phyloP scores from a whole-genome alignment of 2,888 invertebrate species.

The Drosophila multiciliata region DNA sequence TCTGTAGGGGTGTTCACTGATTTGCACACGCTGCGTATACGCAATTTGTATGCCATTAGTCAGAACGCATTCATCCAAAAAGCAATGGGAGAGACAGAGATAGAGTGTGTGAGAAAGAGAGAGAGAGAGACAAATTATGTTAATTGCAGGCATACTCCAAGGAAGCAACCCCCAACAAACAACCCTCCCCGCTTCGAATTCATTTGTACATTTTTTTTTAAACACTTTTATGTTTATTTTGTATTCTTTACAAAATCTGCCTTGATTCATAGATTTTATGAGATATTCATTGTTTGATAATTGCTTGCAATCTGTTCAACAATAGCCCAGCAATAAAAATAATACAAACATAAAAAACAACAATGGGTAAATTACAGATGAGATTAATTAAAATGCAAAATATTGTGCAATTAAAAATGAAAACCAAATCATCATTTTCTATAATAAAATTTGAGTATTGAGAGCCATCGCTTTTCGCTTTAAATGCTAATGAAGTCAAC shows the following conservation, averaged over 20 bases:
- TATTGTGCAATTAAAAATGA: constrained; percentile 63
- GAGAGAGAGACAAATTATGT: constrained; percentile 65
- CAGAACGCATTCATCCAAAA: constrained; percentile 25
- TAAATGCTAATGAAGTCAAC: constrained; percentile 43
- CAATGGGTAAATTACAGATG: constrained; percentile 24
- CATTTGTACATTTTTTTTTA: constrained; percentile 58
- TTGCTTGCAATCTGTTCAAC: constrained; percentile 59
- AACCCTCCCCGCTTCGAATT: constrained; percentile 41
- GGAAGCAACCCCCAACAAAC: constrained; percentile 10
- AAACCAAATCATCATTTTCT: constrained; percentile 18
- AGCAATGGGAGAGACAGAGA: constrained; percentile 6
- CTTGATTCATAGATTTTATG: constrained; percentile 11
- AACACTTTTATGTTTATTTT: constrained; percentile 38
- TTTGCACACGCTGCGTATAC: constrained; percentile 64
- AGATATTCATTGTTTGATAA: constrained; percentile 61
- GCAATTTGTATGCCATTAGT: constrained; percentile 66
- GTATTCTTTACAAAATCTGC: constrained; percentile 47
- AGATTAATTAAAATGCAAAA: constrained; percentile 75
- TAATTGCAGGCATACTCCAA: constrained; percentile 63
- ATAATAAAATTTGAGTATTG: constrained; percentile 25
- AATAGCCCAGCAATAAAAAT: constrained; percentile 21
- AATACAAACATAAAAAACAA: neutral
- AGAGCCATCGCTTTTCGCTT: constrained; percentile 4
- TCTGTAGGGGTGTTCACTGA: constrained; percentile 25
- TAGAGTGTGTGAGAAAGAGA: constrained; percentile 19